These are phyloP conservation scores for Drosophila incognita DNA, from an alignment of 2,888 invertebrate genomes.

Conservation along the genomic window DNA sequence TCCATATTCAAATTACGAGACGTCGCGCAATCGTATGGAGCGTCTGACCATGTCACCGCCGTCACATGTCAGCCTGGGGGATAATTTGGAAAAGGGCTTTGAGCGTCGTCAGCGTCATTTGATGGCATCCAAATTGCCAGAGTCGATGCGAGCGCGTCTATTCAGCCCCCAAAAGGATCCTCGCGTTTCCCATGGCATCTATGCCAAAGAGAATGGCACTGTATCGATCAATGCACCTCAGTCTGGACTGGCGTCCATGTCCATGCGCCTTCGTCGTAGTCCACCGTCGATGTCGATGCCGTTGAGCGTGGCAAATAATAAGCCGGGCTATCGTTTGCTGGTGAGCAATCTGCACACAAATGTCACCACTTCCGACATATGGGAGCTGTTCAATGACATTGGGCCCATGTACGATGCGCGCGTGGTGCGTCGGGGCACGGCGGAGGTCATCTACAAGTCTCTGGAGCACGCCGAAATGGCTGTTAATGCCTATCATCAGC, in stretches of 20 bases:
- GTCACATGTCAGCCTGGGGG: conserved; percentile 17
- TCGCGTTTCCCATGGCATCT: conserved; percentile 84
- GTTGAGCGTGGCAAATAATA: conserved; percentile 54
- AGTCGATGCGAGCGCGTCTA: conserved; percentile 83
- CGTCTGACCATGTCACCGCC: conserved; percentile 67
- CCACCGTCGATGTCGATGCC: conserved; percentile 38
- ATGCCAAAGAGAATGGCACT: conserved; percentile 79
- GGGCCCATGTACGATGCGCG: conserved; percentile 94
- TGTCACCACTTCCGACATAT: conserved; percentile 95
- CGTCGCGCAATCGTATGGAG: conserved; percentile 78
- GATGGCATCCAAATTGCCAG: conserved; percentile 82
- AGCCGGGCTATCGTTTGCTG: conserved; percentile 91
- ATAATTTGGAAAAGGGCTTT: conserved; percentile 52
- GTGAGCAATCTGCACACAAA: conserved; percentile 95
- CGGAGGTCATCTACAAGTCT: conserved; percentile 95
- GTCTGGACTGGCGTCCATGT: neutral
- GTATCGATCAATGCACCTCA: conserved; percentile 12
- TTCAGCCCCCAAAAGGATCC: conserved; percentile 82
- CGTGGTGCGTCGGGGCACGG: conserved; percentile 93
- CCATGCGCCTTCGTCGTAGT: conserved; percentile 36
- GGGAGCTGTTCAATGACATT: conserved; percentile 97
- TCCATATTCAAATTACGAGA: conserved; percentile 81
- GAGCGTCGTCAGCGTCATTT: conserved; percentile 73
- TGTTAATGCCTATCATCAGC: conserved; percentile 96
- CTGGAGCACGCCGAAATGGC: conserved; percentile 95